A percentile compares a stretch with the other conserved stretches of the same genome.
phyloP scores from a whole-genome alignment of 2,888 invertebrate genomes.

The Cylloceria caligata region DNA sequence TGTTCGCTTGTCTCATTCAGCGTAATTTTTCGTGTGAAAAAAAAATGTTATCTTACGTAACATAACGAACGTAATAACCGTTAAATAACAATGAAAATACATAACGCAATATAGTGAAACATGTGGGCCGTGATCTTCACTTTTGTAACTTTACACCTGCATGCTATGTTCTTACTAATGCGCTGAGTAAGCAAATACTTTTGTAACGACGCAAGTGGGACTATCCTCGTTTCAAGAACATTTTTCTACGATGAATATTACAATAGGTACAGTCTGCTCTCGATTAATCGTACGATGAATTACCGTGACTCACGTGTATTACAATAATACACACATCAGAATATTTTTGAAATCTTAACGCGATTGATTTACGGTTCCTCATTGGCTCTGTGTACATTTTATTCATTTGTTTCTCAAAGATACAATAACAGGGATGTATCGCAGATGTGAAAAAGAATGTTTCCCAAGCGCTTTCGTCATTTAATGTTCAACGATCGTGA shows the following conservation, averaged over 20 bases:
- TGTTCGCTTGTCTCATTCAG: not conserved
- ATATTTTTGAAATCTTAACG: constrained; percentile 8
- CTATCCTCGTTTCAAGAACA: not conserved
- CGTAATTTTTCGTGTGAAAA: not conserved
- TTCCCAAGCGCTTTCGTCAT: constrained; percentile 15
- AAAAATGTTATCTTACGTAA: not conserved
- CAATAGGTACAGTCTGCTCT: not conserved
- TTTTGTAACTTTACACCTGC: constrained; percentile 56
- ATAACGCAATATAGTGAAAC: not conserved
- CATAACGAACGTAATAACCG: not conserved
- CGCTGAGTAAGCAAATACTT: constrained; percentile 39
- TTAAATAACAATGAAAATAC: not conserved
- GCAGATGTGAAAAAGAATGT: constrained; percentile 7
- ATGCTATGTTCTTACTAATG: constrained; percentile 10
- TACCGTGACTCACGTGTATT: not conserved
- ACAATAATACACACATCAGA: not conserved
- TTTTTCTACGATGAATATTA: not conserved
- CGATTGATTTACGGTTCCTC: constrained; percentile 6
- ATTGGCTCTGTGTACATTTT: not conserved
- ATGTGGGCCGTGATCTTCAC: constrained; percentile 25
- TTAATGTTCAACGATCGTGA: constrained; percentile 40
- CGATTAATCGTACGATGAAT: not conserved
- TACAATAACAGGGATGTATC: constrained; percentile 2
- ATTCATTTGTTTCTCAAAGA: constrained; percentile 23
- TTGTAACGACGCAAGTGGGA: not conserved